phyloP scores from a whole-genome alignment of 2,888 invertebrate species.

The Laspeyria flexula region DNA sequence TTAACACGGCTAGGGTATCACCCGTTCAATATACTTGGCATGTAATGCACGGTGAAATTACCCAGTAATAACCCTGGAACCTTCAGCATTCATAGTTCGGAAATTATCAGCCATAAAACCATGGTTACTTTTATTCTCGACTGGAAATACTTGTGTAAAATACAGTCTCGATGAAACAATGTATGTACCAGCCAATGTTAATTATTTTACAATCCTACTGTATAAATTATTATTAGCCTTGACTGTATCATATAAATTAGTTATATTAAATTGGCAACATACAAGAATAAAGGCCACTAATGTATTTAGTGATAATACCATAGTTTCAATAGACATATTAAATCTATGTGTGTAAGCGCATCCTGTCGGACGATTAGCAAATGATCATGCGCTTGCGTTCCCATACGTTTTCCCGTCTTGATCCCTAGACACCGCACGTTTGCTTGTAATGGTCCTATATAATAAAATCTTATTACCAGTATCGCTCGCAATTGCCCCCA shows the following conservation, averaged over 20 bases:
- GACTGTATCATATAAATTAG: constrained; percentile 31
- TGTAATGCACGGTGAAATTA: constrained; percentile 78
- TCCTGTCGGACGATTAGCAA: constrained; percentile 56
- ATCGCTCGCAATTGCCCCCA: constrained; percentile 67
- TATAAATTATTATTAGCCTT: constrained; percentile 26
- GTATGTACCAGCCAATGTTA: constrained; percentile 48
- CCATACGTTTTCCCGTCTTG: constrained; percentile 67
- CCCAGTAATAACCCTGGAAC: constrained; percentile 77
- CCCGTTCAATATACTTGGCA: constrained; percentile 68
- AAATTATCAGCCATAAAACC: constrained; percentile 84
- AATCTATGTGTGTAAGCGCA: constrained; percentile 29
- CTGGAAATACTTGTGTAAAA: constrained; percentile 70
- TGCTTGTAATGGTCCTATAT: constrained; percentile 75
- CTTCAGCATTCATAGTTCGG: constrained; percentile 81
- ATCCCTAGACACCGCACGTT: constrained; percentile 76
- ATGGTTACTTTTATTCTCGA: constrained; percentile 74
- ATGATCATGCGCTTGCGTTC: constrained; percentile 61
- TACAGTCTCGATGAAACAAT: constrained; percentile 57
- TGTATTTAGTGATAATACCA: constrained; percentile 31
- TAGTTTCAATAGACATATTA: constrained; percentile 37
- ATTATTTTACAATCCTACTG: constrained; percentile 55
- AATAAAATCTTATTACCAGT: constrained; percentile 79
- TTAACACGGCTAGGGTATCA: constrained; percentile 72
- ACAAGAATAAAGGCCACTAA: constrained; percentile 29
- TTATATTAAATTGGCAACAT: constrained; percentile 27